Percentiles rank a stretch among this genome's conserved stretches.
Evolutionary conservation across 2,113 vertebrate species (phyloP).

Genomic region (Gasterosteus aculeatus): DNA sequence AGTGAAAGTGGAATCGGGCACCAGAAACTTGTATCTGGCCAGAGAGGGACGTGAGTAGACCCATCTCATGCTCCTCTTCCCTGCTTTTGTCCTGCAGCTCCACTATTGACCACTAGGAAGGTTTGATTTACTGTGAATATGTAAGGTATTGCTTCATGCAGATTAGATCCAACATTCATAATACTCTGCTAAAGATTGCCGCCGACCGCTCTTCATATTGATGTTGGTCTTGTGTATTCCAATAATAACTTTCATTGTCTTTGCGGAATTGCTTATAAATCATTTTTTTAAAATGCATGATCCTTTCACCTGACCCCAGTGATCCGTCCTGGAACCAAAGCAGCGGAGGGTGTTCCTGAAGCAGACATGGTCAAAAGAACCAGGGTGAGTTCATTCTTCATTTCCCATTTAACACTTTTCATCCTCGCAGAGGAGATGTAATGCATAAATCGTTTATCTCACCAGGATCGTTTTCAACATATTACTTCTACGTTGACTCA

Average conservation of each 20-base stretch:
- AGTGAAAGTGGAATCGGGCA: slow-evolving; percentile 83
- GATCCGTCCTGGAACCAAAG: slow-evolving; percentile 89
- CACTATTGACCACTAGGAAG: no score
- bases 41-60: slow-evolving; percentile 91
- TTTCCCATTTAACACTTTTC: background rate
- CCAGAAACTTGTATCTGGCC: slow-evolving; percentile 90
- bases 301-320: slow-evolving; percentile 74
- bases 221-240: background rate
- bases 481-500: background rate
- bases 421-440: background rate
- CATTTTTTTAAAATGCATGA: background rate
- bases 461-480: background rate
- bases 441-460: background rate
- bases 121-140: background rate
- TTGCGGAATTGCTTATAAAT: background rate
- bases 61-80: slow-evolving; percentile 13
- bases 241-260: background rate
- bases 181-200: background rate
- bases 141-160: background rate
- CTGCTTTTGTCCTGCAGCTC: background rate
- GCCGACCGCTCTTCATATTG: background rate
- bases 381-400: slow-evolving; percentile 79
- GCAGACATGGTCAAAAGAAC: slow-evolving; percentile 87
- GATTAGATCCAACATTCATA: background rate
- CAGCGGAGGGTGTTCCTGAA: slow-evolving; percentile 86